phyloP scores from a whole-genome alignment of 2,888 invertebrate genomes.

The Patella caerulea region DNA sequence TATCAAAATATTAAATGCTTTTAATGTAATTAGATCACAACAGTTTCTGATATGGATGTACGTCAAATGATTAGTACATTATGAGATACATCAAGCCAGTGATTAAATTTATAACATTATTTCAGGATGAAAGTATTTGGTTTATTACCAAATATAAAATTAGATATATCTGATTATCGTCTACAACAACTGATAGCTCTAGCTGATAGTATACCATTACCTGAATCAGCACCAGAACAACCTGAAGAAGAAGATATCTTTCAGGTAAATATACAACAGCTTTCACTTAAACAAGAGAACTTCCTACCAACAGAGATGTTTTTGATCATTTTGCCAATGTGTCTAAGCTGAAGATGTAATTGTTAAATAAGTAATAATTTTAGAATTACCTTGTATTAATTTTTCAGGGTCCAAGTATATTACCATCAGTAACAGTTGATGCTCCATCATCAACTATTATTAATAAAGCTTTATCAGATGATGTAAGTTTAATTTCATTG shows the following conservation, averaged over 20 bases:
- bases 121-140: constrained; percentile 79
- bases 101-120: neutral
- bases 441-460: neutral
- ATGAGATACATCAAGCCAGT: no score
- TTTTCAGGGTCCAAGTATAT: constrained; percentile 39
- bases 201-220: constrained; percentile 73
- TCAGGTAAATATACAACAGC: constrained; percentile 16
- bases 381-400: neutral
- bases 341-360: no score
- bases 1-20: no score
- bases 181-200: constrained; percentile 73
- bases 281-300: neutral
- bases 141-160: constrained; percentile 73
- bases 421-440: constrained; percentile 25
- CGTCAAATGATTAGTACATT: no score
- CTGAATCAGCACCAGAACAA: constrained; percentile 63
- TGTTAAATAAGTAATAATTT: no score
- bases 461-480: neutral
- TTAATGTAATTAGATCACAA: no score
- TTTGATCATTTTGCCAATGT: no score
- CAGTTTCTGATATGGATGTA: no score
- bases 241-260: constrained; percentile 52
- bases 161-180: constrained; percentile 74
- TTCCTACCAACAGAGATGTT: no score
- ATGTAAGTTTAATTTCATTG: neutral